Base-by-base conservation (phyloP, 2,113 vertebrate species). In the Sprattus sprattus region DNA sequence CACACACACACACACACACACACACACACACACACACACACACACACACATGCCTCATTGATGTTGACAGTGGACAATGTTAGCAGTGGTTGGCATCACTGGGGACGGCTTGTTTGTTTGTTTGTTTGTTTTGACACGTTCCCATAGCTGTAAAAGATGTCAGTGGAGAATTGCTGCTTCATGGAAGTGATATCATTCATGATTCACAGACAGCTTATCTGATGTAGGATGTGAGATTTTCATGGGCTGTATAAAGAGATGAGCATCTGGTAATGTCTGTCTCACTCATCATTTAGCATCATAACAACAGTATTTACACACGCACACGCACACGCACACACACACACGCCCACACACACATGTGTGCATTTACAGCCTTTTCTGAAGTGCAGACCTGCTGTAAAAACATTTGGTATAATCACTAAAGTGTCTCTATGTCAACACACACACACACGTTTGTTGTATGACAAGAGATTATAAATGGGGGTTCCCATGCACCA, bases 41-140 rank as follows among this genome's bases (percentile, higher is more conserved):
- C 50, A 57, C 52, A 57, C 52, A 57, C 16, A 20, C 52, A 57
- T 2, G 52, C 18, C 52, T 96, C 89, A 95, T 96, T 91, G 96
- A 96, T 91, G 16, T 57, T 57, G 6, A 47, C 46, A 47, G 46
- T 47, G 6, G 46, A 47, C 46, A 47, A 47, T 10, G 6, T 10
- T 47, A 8, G 6, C 46, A 47, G 6, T 47, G 46, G 6, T 47
- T 47, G 6, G 46, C 46, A 47, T 8, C 46, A 47, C 46, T 47
- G 46, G 10, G 46, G 46, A 47, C 46, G 7, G 46, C 46, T 47
- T 47, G 6, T 47, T 47, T 8, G 46, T 47, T 10, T 47, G 46
- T 5, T n/a, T 25, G n/a, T 64, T 64, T n/a, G n/a, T 64, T 64
- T 64, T 25, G 60, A 64, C 60, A 64, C 60, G 18, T 60, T 25